Evolutionary conservation across 1,140 invertebrate genomes (phyloP).

Genomic region (Diuraphis noxia): DNA sequence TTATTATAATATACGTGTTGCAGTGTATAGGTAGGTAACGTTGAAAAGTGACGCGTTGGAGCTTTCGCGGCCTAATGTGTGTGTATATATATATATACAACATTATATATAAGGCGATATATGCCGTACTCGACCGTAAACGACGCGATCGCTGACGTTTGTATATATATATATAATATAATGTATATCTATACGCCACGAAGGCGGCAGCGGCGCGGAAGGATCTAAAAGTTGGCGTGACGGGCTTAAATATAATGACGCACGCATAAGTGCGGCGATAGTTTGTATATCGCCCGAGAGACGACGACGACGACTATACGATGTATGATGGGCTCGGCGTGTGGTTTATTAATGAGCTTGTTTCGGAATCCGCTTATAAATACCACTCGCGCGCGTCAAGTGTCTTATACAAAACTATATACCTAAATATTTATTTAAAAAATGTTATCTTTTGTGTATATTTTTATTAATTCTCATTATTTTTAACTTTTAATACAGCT

Average conservation of each 20-base stretch:
- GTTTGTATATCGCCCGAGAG: neutral
- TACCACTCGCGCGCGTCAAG: constrained; percentile 6
- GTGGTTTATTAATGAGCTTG: constrained; percentile 53
- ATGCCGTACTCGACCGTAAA: constrained; percentile 27
- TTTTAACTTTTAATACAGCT: neutral
- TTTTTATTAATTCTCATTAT: neutral
- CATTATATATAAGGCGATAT: neutral
- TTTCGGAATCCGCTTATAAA: constrained; percentile 33
- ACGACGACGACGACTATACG: neutral
- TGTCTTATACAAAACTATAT: neutral
- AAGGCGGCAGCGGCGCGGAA: neutral
- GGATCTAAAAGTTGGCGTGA: constrained; percentile 31
- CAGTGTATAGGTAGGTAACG: neutral
- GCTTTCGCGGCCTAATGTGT: neutral
- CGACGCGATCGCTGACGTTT: constrained; percentile 12
- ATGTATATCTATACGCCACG: too few relatives aligned
- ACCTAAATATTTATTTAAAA: neutral
- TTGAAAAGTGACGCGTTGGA: constrained; percentile 1
- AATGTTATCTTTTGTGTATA: neutral
- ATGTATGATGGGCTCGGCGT: neutral
- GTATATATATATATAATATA: neutral
- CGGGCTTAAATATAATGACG: constrained; percentile 1
- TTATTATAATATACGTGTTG: neutral
- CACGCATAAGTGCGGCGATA: neutral
- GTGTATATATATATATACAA: neutral